Evolutionary conservation across 2,888 invertebrate genomes (phyloP), one percentile per base, ranked within the genome.

Genomic region (Mesorhabditis belari): DNA sequence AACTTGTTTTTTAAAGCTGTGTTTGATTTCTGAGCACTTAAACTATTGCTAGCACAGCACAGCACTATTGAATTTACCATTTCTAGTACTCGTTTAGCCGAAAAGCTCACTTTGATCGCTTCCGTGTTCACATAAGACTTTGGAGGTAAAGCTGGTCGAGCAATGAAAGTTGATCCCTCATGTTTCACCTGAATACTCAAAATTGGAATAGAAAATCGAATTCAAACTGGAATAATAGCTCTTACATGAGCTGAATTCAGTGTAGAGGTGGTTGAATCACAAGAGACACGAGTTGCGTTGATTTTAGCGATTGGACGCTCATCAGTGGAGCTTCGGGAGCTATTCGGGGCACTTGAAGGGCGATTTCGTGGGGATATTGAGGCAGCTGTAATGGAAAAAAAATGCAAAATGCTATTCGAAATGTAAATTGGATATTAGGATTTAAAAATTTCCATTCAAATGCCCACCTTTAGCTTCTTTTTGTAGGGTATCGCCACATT

Each of bases 401-500:
- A n/a, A n/a, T n/a, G n/a, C n/a, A n/a, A n/a, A n/a, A n/a, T n/a
- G n/a, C n/a, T n/a, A n/a, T n/a, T n/a, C n/a, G n/a, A n/a, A n/a
- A n/a, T n/a, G n/a, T n/a, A n/a, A n/a, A n/a, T n/a, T n/a, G n/a
- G n/a, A n/a, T n/a, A n/a, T n/a, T n/a, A n/a, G n/a, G n/a, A n/a
- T n/a, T n/a, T n/a, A 35, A 35, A 35, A 35, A 35, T 2, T 17
- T 35, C n/a, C 44, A 9, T 9, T 9, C n/a, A 35, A 17, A 9
- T 35, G 12, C 12, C 44, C 44, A 9, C n/a, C n/a, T 35, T 17
- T n/a, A n/a, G n/a, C 44, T 12, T 70, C 69, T 25, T 69, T 62
- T 59, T 73, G 71, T 19, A 79, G 63, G 44, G 52, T 63, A 5
- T 73, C 71, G 19, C 78, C 76, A 53, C 80, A 79, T 60, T 93